Base-by-base conservation (phyloP, 37 sponge, comb jelly and placozoan species). In the Bolinopsis microptera region DNA sequence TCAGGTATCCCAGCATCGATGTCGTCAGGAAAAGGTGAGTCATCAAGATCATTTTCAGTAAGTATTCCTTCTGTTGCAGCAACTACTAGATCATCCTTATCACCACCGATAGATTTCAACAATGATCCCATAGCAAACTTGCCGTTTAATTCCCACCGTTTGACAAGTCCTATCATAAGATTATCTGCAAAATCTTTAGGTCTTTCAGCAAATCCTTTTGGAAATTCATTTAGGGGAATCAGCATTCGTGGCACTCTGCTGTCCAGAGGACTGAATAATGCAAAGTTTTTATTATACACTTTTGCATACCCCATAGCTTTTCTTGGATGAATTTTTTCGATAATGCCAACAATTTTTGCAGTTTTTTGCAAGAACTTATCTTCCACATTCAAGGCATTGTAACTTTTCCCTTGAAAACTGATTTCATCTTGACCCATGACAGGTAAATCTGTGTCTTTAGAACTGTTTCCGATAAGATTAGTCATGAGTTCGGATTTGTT, bases 11-110 rank as follows among this genome's bases (percentile, higher is more conserved):
- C 75, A 30, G 75, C 31, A 28, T 72, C 31, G 25, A 72, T 72
- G 25, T 72, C 75, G 23, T 83, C 88, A 22, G 88, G 48, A 32
- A 83, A 83, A 26, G 32, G 35, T 26, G 88, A 33, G 25, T n/a
- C 48, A 32, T 83, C 88, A 9, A 83, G 27, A 31, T 32, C 41
- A 92, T 97, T 92, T 23, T 96, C 97, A 0, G 94, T 16, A 18
- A 98, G 95, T 69, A 98, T 86, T n/a, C 94, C 93, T 94, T 96
- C 95, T 34, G 95, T 97, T 92, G 97, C 96, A 37, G 95, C 83
- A 35, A 96, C 97, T 16, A 98, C 80, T 69, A 95, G 93, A 25
- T 95, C 95, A 72, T 72, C 75, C 5, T n/a, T 72, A 30, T 28
- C 75, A n/a, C 31, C 27, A 3, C 75, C 75, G 18, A 72, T 72